Base-by-base conservation (phyloP, 2,113 vertebrate species). In the Grantiella picta region DNA sequence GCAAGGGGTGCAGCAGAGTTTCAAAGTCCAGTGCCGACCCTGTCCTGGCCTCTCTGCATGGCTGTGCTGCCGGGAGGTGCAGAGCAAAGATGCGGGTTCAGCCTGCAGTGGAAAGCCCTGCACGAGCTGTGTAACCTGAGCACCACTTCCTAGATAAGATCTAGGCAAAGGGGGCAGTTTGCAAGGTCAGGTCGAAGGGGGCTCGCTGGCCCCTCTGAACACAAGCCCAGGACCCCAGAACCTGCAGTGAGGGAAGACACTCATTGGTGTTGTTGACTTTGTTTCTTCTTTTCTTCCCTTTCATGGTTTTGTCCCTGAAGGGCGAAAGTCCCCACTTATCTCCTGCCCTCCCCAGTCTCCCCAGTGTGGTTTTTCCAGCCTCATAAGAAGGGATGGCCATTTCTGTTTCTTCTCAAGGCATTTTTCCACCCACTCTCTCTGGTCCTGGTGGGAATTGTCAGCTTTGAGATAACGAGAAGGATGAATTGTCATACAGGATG, bases 401-500 rank as follows among this genome's bases (percentile, higher is more conserved):
- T 94, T 97, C 97, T 98, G 97, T 89, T 98, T 98, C 97, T 97
- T 96, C 94, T 98, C 97, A 98, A 97, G 95, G 47, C 94, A 40
- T 87, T 96, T 97, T 97, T 97, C 96, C 96, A 95, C 94, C 95
- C 94, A 94, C 94, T 89, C 95, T 90, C 92, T 69, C 93, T 92
- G 94, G 96, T 86, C 84, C 95, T 97, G 97, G 93, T 97, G 96
- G 96, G 96, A 97, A 95, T 97, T 97, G 97, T 97, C 97, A 97
- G 93, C 89, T 86, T 78, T 3, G 52, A 97, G 97, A 98, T 98
- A 97, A 97, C 65, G 9, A 93, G 85, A 82, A 97, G 96, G 96
- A 98, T 97, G 96, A 91, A 98, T 98, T 95, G 96, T 93, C 13
- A 3, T 85, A 97, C 97, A 97, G 97, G 97, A 98, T 98, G 97